Conservation (phyloP, 1,140 invertebrate species). For the Goniozus legneri region DNA sequence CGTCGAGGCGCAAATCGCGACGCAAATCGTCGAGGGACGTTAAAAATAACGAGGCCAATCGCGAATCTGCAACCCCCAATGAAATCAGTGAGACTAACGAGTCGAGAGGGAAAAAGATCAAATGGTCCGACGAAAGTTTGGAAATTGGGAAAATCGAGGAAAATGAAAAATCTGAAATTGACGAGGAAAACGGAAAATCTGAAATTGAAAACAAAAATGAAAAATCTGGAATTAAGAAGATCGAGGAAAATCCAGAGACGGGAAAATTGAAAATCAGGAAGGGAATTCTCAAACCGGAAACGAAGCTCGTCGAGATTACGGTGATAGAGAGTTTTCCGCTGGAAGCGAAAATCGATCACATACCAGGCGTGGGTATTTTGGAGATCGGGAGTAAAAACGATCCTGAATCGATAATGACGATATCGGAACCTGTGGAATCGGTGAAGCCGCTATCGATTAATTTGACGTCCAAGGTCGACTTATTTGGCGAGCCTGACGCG, state of each 20-base stretch:
- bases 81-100: not conserved
- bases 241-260: not conserved
- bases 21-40: too few relatives aligned
- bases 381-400: conserved; percentile 18
- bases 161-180: not conserved
- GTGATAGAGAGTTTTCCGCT: conserved; percentile 34
- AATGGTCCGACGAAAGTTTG: too few relatives aligned
- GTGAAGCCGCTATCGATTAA: conserved; percentile 19
- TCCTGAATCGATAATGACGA: conserved; percentile 19
- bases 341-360: conserved; percentile 38
- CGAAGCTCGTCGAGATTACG: conserved; percentile 36
- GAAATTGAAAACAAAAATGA: not conserved
- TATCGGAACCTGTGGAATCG: conserved; percentile 38
- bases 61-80: not conserved
- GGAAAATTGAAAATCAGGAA: conserved; percentile 21
- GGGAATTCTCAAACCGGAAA: conserved; percentile 16
- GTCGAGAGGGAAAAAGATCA: not conserved
- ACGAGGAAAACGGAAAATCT: not conserved
- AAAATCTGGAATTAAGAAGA: not conserved
- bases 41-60: conserved; percentile 3
- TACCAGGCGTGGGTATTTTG: conserved; percentile 40
- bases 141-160: not conserved
- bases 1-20: too few relatives aligned
- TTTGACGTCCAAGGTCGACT: conserved; percentile 20
- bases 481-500: conserved; percentile 8